Conservation (phyloP, 1,140 invertebrate species). For the Aphelinus certus region DNA sequence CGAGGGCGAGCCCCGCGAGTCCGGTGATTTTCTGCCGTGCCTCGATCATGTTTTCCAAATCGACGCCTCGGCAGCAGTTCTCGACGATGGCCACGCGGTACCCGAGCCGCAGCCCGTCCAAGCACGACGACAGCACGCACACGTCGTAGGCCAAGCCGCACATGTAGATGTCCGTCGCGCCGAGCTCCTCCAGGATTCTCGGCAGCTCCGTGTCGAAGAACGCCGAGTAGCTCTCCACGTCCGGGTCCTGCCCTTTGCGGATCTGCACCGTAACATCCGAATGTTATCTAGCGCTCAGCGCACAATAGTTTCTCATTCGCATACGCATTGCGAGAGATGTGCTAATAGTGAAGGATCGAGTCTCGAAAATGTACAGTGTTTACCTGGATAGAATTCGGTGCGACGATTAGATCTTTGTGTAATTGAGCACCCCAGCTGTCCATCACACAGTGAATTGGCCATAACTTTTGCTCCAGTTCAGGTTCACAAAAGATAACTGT, state of each 20-base stretch:
- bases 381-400: constrained; percentile 52
- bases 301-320: too few species aligned
- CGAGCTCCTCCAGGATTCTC: constrained; percentile 67
- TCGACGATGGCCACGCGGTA: constrained; percentile 77
- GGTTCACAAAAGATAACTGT: constrained; percentile 76
- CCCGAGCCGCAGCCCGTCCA: constrained; percentile 72
- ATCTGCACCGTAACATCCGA: constrained; percentile 62
- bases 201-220: constrained; percentile 79
- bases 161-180: constrained; percentile 78
- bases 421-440: constrained; percentile 79
- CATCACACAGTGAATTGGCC: constrained; percentile 84
- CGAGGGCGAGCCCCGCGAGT: constrained; percentile 68
- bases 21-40: constrained; percentile 65
- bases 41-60: constrained; percentile 64
- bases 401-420: constrained; percentile 75
- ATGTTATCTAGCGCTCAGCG: too few species aligned
- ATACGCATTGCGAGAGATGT: too few species aligned
- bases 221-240: constrained; percentile 84
- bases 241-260: constrained; percentile 77
- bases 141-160: constrained; percentile 84
- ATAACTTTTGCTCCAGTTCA: constrained; percentile 72
- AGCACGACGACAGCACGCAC: constrained; percentile 78
- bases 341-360: too few species aligned
- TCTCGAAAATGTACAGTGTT: constrained; percentile 1
- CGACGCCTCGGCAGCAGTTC: constrained; percentile 76